These are phyloP conservation scores for Saimiri boliviensis DNA, from an alignment of 2,113 vertebrate genomes.

Conservation along the genomic window DNA sequence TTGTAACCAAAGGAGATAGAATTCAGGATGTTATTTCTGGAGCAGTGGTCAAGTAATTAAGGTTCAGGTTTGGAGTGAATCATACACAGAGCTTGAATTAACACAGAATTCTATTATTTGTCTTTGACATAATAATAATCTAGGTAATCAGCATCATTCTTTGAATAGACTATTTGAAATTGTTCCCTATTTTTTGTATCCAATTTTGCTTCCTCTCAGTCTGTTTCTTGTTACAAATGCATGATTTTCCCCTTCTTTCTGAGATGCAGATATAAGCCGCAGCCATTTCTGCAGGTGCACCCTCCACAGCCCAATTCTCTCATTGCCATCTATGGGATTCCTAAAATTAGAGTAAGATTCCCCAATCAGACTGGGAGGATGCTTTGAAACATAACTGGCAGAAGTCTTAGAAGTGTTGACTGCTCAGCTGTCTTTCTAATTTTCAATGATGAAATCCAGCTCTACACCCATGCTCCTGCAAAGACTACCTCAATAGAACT, in stretches of 20 bases:
- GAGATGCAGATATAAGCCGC: not conserved
- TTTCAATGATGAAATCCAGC: not conserved
- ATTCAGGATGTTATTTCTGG: not conserved
- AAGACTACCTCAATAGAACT: not conserved
- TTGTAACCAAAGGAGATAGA: not conserved
- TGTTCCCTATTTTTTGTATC: not conserved
- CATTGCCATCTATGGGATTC: not conserved
- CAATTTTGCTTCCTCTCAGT: not conserved
- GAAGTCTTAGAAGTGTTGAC: not conserved
- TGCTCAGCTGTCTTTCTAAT: not conserved
- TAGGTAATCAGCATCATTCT: not conserved
- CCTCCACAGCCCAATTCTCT: not conserved
- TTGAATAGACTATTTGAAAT: not conserved
- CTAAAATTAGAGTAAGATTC: not conserved
- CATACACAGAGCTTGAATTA: not conserved
- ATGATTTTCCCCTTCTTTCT: not conserved
- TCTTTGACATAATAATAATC: not conserved
- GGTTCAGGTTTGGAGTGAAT: not conserved
- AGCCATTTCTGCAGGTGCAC: not conserved
- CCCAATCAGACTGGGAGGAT: not conserved
- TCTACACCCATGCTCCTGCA: fast-evolving
- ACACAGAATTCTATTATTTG: not conserved
- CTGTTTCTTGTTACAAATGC: not conserved
- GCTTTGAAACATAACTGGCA: not conserved
- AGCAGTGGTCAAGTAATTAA: not conserved